These are phyloP conservation scores for Aphaenogaster floridana DNA, from an alignment of 1,140 invertebrate genomes.

Conservation along the genomic window DNA sequence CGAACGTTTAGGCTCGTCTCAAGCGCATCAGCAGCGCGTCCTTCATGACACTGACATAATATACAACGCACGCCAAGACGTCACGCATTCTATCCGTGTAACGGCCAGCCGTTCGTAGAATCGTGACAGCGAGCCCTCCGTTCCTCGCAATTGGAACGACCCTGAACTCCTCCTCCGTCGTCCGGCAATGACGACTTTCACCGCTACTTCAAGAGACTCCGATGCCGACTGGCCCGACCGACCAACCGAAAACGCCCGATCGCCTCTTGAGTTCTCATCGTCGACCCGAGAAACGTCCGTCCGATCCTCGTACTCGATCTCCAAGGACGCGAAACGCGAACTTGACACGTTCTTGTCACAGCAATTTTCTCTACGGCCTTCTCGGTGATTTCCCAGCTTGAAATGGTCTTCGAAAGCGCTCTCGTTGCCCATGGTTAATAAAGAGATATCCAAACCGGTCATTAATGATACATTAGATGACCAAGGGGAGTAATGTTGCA, in stretches of 20 bases:
- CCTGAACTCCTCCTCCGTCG: conserved; percentile 57
- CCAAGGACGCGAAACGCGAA: conserved; percentile 33
- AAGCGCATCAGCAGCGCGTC: conserved; percentile 44
- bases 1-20: conserved; percentile 26
- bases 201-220: conserved; percentile 34
- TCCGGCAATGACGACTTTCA: conserved; percentile 42
- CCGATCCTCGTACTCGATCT: conserved; percentile 15
- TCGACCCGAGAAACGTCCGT: conserved; percentile 34
- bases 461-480: neutral
- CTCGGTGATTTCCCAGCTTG: neutral
- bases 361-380: conserved; percentile 7
- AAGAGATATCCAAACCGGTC: neutral
- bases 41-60: conserved; percentile 46
- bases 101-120: conserved; percentile 65
- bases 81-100: conserved; percentile 61
- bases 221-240: neutral
- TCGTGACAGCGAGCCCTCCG: conserved; percentile 47
- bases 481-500: neutral
- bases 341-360: conserved; percentile 23
- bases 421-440: conserved; percentile 3
- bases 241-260: conserved; percentile 40
- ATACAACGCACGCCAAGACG: conserved; percentile 32
- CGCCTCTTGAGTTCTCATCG: conserved; percentile 30
- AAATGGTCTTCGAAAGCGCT: conserved; percentile 21
- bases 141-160: conserved; percentile 58